Conservation (phyloP, 2,113 vertebrate species). For the Scomber scombrus region DNA sequence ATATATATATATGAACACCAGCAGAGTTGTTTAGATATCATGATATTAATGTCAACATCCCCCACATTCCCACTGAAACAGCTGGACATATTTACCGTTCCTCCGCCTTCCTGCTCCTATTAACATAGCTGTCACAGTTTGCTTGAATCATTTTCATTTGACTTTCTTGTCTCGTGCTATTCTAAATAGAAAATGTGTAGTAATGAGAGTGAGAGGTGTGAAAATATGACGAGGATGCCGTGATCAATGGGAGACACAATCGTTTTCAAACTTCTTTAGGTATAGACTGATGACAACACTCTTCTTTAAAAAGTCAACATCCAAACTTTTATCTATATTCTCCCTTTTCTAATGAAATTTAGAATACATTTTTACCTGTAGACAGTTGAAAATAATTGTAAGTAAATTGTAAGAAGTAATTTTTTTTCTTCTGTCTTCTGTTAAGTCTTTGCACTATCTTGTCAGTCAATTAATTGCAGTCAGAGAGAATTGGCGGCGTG, state of each 20-base stretch:
- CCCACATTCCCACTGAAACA: conserved; percentile 12
- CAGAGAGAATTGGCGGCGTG: not conserved
- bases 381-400: not conserved
- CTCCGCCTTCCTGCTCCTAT: not conserved
- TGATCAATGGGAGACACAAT: too few species aligned
- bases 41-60: conserved; percentile 6
- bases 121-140: conserved; percentile 19
- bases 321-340: not conserved
- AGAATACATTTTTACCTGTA: not conserved
- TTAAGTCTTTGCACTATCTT: not conserved
- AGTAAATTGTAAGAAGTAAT: not conserved
- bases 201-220: conserved; percentile 15
- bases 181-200: not conserved
- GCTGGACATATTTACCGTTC: conserved; percentile 12
- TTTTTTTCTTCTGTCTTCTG: not conserved
- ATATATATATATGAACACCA: not conserved
- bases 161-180: not conserved
- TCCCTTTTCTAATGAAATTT: not conserved
- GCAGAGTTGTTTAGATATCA: conserved; percentile 9
- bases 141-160: conserved; percentile 4
- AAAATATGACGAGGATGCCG: not conserved
- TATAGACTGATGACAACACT: too few species aligned
- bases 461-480: conserved; percentile 2
- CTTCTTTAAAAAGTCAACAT: too few species aligned
- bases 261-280: too few species aligned